phyloP scores from a whole-genome alignment of 2,888 invertebrate species.

The Aporophyla nigra region DNA sequence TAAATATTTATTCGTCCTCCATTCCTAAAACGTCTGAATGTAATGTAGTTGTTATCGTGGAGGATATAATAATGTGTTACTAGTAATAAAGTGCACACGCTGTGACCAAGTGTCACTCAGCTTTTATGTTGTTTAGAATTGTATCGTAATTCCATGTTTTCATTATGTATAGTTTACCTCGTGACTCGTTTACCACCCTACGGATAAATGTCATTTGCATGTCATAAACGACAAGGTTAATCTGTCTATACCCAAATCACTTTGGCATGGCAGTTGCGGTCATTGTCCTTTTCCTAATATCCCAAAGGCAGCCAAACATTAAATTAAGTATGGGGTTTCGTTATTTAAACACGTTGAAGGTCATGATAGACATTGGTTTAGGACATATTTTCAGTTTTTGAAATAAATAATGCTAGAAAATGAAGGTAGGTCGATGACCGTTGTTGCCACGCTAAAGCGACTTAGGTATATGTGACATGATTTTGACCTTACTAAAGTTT shows the following conservation, averaged over 20 bases:
- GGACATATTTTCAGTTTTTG: not conserved
- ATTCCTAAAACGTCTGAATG: not conserved
- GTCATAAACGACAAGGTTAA: not conserved
- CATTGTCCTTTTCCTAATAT: not conserved
- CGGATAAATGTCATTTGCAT: not conserved
- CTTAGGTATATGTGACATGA: not conserved
- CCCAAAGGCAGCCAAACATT: not conserved
- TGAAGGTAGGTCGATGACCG: not conserved
- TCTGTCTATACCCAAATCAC: not conserved
- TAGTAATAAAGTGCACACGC: constrained; percentile 9
- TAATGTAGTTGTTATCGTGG: not conserved
- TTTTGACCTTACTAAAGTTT: not conserved
- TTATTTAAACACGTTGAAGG: not conserved
- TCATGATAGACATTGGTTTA: not conserved
- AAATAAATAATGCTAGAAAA: not conserved
- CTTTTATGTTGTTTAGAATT: constrained; percentile 35
- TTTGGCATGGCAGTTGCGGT: not conserved
- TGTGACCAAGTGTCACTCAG: constrained; percentile 2
- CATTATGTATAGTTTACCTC: not conserved
- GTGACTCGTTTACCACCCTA: not conserved
- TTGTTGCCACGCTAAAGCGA: not conserved
- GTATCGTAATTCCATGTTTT: constrained; percentile 14
- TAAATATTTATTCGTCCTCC: not conserved
- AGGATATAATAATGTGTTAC: not conserved
- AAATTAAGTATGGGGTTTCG: not conserved